A percentile compares a stretch with the other conserved stretches of the same genome.
These are phyloP conservation scores for Thunnus maccoyii DNA, from an alignment of 2,113 vertebrate species.

Conservation along the genomic window DNA sequence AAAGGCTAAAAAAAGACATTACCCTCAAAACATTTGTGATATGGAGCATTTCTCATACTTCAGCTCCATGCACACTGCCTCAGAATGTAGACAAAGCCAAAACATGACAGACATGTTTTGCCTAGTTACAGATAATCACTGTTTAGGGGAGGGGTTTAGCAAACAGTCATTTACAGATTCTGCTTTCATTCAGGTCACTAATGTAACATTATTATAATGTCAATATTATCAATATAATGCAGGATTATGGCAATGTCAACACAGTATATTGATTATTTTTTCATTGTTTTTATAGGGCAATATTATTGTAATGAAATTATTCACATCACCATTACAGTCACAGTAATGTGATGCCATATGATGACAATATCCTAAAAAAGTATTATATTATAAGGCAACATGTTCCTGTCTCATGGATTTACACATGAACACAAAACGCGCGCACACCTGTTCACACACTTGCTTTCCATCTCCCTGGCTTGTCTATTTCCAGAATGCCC, in stretches of 20 bases:
- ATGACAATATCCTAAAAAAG: neutral
- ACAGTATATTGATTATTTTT: too few relatives aligned
- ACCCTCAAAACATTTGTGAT: too few relatives aligned
- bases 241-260: neutral
- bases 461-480: slow-evolving; percentile 37
- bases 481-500: slow-evolving; percentile 33
- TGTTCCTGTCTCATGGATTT: neutral
- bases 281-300: neutral
- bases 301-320: neutral
- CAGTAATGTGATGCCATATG: neutral
- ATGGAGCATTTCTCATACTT: too few relatives aligned
- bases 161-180: too few relatives aligned
- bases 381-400: neutral
- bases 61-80: too few relatives aligned
- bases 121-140: too few relatives aligned
- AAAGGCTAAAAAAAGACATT: too few relatives aligned
- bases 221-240: neutral
- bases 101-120: too few relatives aligned
- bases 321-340: neutral
- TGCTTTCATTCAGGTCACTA: too few relatives aligned
- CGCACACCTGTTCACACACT: slow-evolving; percentile 22
- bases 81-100: too few relatives aligned
- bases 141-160: too few relatives aligned
- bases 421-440: slow-evolving; percentile 30
- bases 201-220: neutral